Percentiles rank a stretch among this genome's conserved stretches.
Conservation (phyloP, 2,888 invertebrate species). For the Pristionchus fissidentatus region DNA sequence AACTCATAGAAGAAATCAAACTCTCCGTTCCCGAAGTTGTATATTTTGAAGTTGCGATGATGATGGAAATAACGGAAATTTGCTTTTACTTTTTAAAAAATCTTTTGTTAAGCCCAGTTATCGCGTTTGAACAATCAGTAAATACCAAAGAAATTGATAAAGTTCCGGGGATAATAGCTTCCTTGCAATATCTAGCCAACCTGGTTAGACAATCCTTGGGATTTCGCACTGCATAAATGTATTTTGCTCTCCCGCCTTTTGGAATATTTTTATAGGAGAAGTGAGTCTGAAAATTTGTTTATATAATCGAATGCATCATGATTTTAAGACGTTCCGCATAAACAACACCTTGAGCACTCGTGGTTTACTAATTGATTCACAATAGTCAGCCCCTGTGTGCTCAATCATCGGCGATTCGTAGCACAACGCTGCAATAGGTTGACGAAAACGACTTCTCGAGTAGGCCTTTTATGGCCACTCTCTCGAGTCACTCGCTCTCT, state of each 20-base stretch:
- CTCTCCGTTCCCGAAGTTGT: no score
- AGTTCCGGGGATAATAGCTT: neutral
- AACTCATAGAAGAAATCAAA: no score
- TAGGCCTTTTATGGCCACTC: neutral
- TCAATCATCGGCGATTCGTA: slow-evolving; percentile 74
- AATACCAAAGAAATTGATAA: neutral
- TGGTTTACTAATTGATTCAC: slow-evolving; percentile 64
- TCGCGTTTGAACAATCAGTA: no score
- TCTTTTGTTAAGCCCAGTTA: no score
- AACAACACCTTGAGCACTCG: slow-evolving; percentile 65
- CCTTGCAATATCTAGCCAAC: slow-evolving; percentile 54
- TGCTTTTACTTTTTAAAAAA: no score
- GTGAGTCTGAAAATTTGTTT: slow-evolving; percentile 59
- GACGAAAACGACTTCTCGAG: neutral
- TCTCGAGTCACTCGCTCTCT: neutral
- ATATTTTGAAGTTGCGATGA: no score
- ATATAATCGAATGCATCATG: neutral
- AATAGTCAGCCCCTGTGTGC: slow-evolving; percentile 70
- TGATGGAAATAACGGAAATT: no score
- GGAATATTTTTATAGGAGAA: slow-evolving; percentile 70
- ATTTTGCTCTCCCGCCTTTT: slow-evolving; percentile 69
- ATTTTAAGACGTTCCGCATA: neutral
- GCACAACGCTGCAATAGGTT: slow-evolving; percentile 56
- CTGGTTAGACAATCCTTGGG: slow-evolving; percentile 72
- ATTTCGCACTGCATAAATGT: slow-evolving; percentile 73